Conservation (phyloP, 2,797 vertebrate species). For the Rhinella marina region DNA sequence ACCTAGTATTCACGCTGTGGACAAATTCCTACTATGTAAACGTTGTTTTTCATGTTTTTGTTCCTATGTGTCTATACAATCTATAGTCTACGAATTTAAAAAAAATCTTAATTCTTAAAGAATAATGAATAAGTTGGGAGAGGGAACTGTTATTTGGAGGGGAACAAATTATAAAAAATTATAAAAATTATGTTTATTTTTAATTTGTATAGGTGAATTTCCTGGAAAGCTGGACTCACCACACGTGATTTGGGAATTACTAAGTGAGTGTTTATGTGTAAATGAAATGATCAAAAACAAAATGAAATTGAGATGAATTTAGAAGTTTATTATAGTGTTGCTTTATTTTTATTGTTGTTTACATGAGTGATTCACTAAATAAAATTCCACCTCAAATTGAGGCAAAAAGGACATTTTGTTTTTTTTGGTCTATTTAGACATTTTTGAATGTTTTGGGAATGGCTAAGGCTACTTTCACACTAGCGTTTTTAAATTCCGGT, state of each 20-base stretch:
- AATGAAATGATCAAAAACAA: too few species aligned
- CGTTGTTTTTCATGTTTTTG: background rate
- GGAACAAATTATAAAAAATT: background rate
- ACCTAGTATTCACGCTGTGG: background rate
- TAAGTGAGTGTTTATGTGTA: background rate
- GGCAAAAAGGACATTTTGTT: too few species aligned
- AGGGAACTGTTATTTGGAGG: background rate
- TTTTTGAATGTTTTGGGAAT: too few species aligned
- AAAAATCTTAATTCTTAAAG: background rate
- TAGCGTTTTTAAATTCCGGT: too few species aligned
- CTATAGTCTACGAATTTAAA: background rate
- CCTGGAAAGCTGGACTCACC: background rate
- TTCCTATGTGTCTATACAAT: background rate
- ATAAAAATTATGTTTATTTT: background rate
- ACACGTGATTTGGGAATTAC: background rate
- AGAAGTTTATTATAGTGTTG: too few species aligned
- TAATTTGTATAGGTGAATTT: background rate
- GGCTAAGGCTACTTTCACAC: too few species aligned
- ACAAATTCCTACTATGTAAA: background rate
- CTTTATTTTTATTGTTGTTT: too few species aligned
- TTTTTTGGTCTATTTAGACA: too few species aligned
- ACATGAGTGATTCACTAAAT: too few species aligned
- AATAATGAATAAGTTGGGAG: background rate
- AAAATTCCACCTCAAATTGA: too few species aligned
- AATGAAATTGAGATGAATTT: too few species aligned